Percentiles rank a stretch among this genome's conserved stretches.
Evolutionary conservation across 2,888 invertebrate species (phyloP).

Genomic region (Allolobophora icterica): DNA sequence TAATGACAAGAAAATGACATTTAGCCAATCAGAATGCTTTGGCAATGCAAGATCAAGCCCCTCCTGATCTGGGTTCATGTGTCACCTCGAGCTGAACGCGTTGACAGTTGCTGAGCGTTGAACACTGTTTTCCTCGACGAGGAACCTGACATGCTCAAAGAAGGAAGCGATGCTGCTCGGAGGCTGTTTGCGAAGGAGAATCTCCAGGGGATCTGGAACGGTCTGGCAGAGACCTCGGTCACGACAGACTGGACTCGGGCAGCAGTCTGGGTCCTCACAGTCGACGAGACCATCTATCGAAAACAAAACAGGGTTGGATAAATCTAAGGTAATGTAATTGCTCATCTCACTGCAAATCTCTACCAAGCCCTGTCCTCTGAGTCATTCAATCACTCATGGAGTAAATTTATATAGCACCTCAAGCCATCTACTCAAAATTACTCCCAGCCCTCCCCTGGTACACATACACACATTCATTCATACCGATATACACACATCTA

Average conservation of each 20-base stretch:
- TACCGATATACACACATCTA: no score
- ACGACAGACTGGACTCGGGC: neutral
- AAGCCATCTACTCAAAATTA: no score
- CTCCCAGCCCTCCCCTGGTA: no score
- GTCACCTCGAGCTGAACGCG: conserved; percentile 52
- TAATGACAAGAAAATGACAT: no score
- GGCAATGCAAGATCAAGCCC: no score
- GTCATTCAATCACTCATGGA: no score
- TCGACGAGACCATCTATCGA: conserved; percentile 29
- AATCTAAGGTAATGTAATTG: neutral
- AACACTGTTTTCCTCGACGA: conserved; percentile 35
- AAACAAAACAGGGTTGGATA: conserved; percentile 38
- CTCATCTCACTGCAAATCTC: neutral
- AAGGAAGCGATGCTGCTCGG: conserved; percentile 35
- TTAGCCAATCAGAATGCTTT: no score
- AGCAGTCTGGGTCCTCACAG: conserved; percentile 39
- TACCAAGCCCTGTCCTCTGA: neutral
- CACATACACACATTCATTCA: no score
- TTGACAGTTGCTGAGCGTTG: conserved; percentile 18
- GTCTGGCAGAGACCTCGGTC: conserved; percentile 30
- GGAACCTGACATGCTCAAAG: conserved; percentile 34
- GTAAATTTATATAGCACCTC: neutral
- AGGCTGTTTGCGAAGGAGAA: conserved; percentile 36
- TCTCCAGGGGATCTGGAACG: conserved; percentile 32
- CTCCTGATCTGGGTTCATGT: neutral